These are phyloP conservation scores for Drosophila prosaltans DNA, from an alignment of 1,140 invertebrate species.

Conservation along the genomic window DNA sequence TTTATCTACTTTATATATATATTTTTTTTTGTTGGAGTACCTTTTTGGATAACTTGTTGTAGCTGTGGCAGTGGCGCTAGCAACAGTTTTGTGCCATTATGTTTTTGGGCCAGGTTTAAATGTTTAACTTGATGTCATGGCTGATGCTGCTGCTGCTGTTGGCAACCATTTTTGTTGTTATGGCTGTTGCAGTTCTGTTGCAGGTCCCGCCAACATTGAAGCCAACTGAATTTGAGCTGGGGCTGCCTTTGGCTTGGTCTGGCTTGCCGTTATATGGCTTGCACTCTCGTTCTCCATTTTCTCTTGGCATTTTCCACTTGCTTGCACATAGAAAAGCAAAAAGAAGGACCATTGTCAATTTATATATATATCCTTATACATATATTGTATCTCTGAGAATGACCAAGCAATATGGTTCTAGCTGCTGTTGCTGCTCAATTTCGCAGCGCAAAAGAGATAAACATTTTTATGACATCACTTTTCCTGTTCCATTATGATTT, in stretches of 20 bases:
- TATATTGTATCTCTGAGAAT: slow-evolving; percentile 44
- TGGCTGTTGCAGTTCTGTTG: background rate
- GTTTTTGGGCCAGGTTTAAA: slow-evolving; percentile 13
- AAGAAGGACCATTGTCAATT: slow-evolving; percentile 45
- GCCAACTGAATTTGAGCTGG: background rate
- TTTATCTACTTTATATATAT: slow-evolving; percentile 15
- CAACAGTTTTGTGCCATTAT: slow-evolving; percentile 6
- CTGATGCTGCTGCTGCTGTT: slow-evolving; percentile 22
- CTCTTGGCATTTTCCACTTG: slow-evolving; percentile 70
- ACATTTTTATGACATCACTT: slow-evolving; percentile 78
- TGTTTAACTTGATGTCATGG: slow-evolving; percentile 14
- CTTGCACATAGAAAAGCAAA: slow-evolving; percentile 38
- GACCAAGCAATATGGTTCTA: slow-evolving; percentile 43
- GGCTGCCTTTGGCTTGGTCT: slow-evolving; percentile 28
- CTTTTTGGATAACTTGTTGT: slow-evolving; percentile 14
- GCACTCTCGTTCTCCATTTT: slow-evolving; percentile 36
- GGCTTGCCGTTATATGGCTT: slow-evolving; percentile 48
- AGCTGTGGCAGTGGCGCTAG: background rate
- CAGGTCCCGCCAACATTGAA: background rate
- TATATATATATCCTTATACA: slow-evolving; percentile 18
- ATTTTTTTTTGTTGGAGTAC: background rate
- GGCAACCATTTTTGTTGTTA: background rate
- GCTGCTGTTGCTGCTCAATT: slow-evolving; percentile 62
- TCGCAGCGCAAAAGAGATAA: slow-evolving; percentile 73
- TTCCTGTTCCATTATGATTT: slow-evolving; percentile 74